These are phyloP conservation scores for Hypotaenidia philippensis DNA, from an alignment of 2,797 vertebrate genomes.

Conservation along the genomic window DNA sequence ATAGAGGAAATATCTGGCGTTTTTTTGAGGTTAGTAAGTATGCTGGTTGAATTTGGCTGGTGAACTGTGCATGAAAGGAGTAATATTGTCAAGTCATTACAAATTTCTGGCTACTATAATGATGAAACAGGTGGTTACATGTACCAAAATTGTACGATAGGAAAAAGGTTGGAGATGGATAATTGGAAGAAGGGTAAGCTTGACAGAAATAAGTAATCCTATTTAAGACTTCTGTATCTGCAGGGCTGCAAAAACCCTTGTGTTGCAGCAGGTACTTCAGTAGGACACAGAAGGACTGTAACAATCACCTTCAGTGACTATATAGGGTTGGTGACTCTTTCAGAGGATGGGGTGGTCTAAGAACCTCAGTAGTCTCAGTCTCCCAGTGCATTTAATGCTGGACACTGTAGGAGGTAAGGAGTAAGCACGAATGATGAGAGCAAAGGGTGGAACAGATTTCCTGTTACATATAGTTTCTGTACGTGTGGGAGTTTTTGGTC, in stretches of 20 bases:
- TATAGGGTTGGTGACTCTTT: neutral
- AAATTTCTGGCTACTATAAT: neutral
- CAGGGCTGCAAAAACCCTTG: neutral
- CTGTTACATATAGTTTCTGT: neutral
- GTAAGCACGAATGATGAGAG: neutral
- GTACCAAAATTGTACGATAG: neutral
- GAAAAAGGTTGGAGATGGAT: neutral
- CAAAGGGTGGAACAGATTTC: neutral
- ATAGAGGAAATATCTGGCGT: neutral
- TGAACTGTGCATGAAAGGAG: neutral
- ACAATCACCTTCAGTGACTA: neutral
- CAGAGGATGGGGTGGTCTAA: neutral
- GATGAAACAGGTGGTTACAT: neutral
- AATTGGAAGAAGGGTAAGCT: neutral
- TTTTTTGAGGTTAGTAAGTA: neutral
- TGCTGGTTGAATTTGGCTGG: neutral
- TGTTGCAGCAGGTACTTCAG: neutral
- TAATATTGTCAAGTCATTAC: neutral
- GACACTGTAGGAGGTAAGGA: neutral
- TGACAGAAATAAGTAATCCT: neutral
- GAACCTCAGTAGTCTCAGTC: neutral
- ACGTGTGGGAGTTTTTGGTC: rapidly evolving
- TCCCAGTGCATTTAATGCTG: neutral
- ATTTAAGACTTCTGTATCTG: neutral
- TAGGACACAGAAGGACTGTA: neutral